Percentiles rank a stretch among this genome's conserved stretches.
Evolutionary conservation across 2,888 invertebrate species (phyloP).

Genomic region (Drosophila koepferae): DNA sequence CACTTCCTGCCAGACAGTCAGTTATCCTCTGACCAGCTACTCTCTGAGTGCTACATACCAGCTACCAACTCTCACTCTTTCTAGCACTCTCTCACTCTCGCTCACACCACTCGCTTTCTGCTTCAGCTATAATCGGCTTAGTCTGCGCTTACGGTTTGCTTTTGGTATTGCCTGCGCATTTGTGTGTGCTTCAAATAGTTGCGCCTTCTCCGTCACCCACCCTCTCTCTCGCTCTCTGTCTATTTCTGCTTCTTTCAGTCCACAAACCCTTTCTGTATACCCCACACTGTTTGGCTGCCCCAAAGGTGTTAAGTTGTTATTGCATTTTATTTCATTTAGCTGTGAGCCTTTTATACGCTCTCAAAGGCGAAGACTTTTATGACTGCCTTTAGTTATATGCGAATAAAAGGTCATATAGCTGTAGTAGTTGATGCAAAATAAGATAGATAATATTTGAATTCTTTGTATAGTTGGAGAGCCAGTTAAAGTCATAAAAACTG

Average conservation of each 20-base stretch:
- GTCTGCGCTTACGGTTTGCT: slow-evolving; percentile 75
- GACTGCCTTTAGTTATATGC: slow-evolving; percentile 37
- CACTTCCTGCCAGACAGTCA: slow-evolving; percentile 65
- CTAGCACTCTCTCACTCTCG: neutral
- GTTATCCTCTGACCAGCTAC: slow-evolving; percentile 39
- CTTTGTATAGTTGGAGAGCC: neutral
- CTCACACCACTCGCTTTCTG: slow-evolving; percentile 52
- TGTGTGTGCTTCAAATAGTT: slow-evolving; percentile 44
- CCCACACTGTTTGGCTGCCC: slow-evolving; percentile 47
- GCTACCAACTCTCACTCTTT: neutral
- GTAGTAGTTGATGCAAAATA: neutral
- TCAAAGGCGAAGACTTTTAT: slow-evolving; percentile 47
- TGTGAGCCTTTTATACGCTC: slow-evolving; percentile 52
- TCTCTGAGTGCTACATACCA: neutral
- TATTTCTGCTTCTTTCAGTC: neutral
- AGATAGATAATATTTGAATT: neutral
- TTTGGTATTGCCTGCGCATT: slow-evolving; percentile 74
- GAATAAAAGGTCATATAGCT: slow-evolving; percentile 3
- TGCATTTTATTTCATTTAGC: slow-evolving; percentile 75
- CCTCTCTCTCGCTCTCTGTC: neutral
- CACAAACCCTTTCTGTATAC: slow-evolving; percentile 6
- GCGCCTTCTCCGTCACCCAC: neutral
- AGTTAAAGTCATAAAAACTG: neutral
- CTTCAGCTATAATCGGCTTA: slow-evolving; percentile 80
- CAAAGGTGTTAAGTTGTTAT: slow-evolving; percentile 79